phyloP scores from a whole-genome alignment of 2,888 invertebrate genomes.

The Athalia circularis region DNA sequence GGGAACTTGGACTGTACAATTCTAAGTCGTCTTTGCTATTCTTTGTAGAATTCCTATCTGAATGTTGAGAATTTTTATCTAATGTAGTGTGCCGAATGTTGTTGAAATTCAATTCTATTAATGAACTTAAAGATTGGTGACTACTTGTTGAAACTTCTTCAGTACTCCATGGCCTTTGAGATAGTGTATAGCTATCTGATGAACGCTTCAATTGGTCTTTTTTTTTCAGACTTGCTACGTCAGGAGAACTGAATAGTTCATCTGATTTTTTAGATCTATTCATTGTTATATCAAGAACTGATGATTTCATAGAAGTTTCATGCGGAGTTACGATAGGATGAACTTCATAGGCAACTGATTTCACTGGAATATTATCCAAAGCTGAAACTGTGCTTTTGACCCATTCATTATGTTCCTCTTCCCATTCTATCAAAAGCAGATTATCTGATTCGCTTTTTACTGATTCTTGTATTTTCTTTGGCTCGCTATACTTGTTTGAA shows the following conservation, averaged over 20 bases:
- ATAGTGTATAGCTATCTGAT: background rate
- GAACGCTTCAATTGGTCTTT: background rate
- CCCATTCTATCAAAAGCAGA: slow-evolving; percentile 52
- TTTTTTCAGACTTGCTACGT: background rate
- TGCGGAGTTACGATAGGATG: background rate
- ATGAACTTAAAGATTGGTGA: slow-evolving; percentile 30
- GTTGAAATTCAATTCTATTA: slow-evolving; percentile 38
- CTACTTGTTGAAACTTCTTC: slow-evolving; percentile 5
- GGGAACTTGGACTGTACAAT: slow-evolving; percentile 68
- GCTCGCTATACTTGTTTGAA: slow-evolving; percentile 6
- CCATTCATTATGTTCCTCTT: slow-evolving; percentile 59
- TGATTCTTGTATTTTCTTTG: background rate
- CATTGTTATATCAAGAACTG: background rate
- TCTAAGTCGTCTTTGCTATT: slow-evolving; percentile 54
- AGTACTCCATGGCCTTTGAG: slow-evolving; percentile 18
- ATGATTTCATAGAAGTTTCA: slow-evolving; percentile 4
- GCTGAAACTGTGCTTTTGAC: slow-evolving; percentile 50
- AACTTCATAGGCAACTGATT: background rate
- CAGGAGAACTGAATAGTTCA: slow-evolving; percentile 6
- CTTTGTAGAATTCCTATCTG: background rate
- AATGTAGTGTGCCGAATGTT: background rate
- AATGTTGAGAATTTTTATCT: slow-evolving; percentile 18
- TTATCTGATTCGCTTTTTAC: slow-evolving; percentile 33
- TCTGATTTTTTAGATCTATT: slow-evolving; percentile 1
- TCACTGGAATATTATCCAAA: slow-evolving; percentile 9